Evolutionary conservation across 1,140 invertebrate genomes (phyloP).

Genomic region (Drosophila quadrilineata): DNA sequence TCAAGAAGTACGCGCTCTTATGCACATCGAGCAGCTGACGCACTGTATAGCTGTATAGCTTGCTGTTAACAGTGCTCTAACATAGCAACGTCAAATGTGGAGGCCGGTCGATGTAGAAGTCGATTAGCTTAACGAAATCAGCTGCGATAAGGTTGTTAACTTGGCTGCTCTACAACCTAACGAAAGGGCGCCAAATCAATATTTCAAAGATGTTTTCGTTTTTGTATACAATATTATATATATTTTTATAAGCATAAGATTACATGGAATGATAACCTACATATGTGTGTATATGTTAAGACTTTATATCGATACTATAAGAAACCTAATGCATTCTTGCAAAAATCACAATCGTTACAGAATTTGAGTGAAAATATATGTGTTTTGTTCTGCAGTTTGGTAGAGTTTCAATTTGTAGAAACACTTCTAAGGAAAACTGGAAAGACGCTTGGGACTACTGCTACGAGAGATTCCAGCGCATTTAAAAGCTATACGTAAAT

Average conservation of each 20-base stretch:
- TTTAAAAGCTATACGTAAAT: constrained; percentile 23
- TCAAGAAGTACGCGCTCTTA: too few species aligned
- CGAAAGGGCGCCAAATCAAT: too few species aligned
- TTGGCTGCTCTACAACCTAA: too few species aligned
- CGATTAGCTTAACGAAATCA: neutral
- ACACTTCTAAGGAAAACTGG: constrained; percentile 36
- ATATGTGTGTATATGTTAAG: constrained; percentile 1
- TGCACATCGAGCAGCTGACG: too few species aligned
- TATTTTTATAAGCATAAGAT: neutral
- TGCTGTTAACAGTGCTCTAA: neutral
- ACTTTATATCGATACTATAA: constrained; percentile 16
- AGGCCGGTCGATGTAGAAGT: constrained; percentile 2
- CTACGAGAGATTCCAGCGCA: constrained; percentile 45
- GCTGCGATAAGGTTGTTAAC: too few species aligned
- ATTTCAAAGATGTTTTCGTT: too few species aligned
- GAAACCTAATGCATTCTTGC: constrained; percentile 29
- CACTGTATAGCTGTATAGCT: too few species aligned
- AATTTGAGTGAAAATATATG: constrained; percentile 17
- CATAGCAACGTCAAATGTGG: neutral
- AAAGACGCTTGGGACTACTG: constrained; percentile 18
- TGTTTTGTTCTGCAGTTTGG: constrained; percentile 11
- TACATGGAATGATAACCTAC: neutral
- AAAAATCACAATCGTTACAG: constrained; percentile 35
- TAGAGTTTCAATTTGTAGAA: constrained; percentile 14
- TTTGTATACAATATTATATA: too few species aligned